phyloP scores from a whole-genome alignment of 2,113 vertebrate genomes.

The Neolamprologus variostigma region DNA sequence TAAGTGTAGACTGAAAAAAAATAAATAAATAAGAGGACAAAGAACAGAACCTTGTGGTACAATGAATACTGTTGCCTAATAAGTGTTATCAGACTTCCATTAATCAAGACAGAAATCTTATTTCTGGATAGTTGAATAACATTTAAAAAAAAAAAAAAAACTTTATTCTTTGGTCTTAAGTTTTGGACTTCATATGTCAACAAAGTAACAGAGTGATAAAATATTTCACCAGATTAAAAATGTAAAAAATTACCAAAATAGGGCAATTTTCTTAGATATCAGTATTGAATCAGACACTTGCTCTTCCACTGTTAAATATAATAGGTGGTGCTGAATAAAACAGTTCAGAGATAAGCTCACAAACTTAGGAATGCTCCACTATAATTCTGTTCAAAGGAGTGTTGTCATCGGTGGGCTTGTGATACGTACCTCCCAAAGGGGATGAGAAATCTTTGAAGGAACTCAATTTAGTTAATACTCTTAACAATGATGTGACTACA shows the following conservation, averaged over 20 bases:
- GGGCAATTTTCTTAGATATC: not conserved
- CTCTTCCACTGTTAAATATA: not conserved
- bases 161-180: not conserved
- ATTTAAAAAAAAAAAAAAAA: not conserved
- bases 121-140: not conserved
- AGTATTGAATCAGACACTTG: not conserved
- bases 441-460: constrained; percentile 28
- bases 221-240: not conserved
- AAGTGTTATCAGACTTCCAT: not conserved
- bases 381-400: not conserved
- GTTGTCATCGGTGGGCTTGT: not conserved
- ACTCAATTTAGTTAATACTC: constrained; percentile 31
- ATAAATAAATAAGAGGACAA: not conserved
- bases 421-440: not conserved
- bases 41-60: not conserved
- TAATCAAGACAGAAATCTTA: not conserved
- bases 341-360: not conserved
- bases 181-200: not conserved
- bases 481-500: constrained; percentile 12
- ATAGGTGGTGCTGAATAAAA: not conserved
- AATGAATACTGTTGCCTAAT: not conserved
- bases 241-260: not conserved
- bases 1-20: not conserved
- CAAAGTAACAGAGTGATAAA: not conserved
- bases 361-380: not conserved